These are phyloP conservation scores for Epirrhoe alternata DNA, from an alignment of 2,888 invertebrate species.

Conservation along the genomic window DNA sequence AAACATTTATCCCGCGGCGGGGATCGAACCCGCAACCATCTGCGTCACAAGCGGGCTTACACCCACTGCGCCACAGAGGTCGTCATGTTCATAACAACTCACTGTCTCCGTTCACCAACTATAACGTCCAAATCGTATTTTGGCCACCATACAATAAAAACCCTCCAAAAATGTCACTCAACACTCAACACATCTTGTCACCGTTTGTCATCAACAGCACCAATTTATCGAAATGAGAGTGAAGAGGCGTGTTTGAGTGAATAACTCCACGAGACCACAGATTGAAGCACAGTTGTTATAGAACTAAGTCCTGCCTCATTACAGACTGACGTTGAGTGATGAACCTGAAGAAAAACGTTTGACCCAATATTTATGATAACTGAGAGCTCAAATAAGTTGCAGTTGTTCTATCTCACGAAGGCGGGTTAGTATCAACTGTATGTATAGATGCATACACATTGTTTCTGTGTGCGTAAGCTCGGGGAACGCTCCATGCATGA, in stretches of 20 bases:
- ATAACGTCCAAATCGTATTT: neutral
- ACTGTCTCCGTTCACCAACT: neutral
- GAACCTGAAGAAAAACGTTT: constrained; percentile 70
- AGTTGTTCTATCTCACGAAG: neutral
- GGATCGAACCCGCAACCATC: no score
- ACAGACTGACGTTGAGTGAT: constrained; percentile 78
- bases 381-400: constrained; percentile 1
- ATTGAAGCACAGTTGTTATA: constrained; percentile 15
- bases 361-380: constrained; percentile 68
- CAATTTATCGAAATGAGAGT: constrained; percentile 61
- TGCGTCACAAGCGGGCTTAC: no score
- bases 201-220: constrained; percentile 46
- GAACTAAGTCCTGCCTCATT: constrained; percentile 70
- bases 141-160: constrained; percentile 10
- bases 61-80: no score
- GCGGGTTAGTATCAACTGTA: no score
- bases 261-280: constrained; percentile 58
- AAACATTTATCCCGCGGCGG: no score
- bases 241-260: constrained; percentile 66
- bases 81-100: no score
- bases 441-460: no score
- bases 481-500: no score
- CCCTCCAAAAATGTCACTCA: constrained; percentile 30
- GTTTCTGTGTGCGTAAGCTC: no score
- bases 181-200: constrained; percentile 42